A percentile compares a stretch with the other conserved stretches of the same genome.
Evolutionary conservation across 2,888 invertebrate genomes (phyloP).

Genomic region (Mimachlamys varia): DNA sequence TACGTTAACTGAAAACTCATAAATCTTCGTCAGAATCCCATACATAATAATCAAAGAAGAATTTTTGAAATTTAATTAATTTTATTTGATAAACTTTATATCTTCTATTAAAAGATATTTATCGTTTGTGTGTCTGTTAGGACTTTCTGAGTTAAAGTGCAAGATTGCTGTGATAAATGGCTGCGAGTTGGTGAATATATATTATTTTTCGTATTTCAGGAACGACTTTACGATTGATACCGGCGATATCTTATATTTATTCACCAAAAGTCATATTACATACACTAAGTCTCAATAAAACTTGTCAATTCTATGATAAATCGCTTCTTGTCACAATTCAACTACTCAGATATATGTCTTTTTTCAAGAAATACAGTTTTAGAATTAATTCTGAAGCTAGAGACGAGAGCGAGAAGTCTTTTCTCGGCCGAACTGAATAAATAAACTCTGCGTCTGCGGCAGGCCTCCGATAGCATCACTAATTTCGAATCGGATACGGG

Average conservation of each 20-base stretch:
- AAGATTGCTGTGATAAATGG: background rate
- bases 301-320: slow-evolving; percentile 20
- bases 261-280: slow-evolving; percentile 5
- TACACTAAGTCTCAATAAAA: background rate
- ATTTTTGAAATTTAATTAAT: slow-evolving; percentile 31
- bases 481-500: slow-evolving; percentile 26
- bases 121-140: background rate
- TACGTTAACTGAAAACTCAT: background rate
- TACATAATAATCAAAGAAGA: slow-evolving; percentile 22
- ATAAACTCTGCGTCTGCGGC: slow-evolving; percentile 28
- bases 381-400: background rate
- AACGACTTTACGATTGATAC: background rate
- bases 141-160: background rate
- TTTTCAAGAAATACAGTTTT: slow-evolving; percentile 14
- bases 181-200: background rate
- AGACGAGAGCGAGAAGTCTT: background rate
- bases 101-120: slow-evolving; percentile 32
- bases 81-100: slow-evolving; percentile 36
- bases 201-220: slow-evolving; percentile 21
- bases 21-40: slow-evolving; percentile 9
- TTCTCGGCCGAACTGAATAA: background rate
- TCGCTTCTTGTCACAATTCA: slow-evolving; percentile 31
- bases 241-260: background rate
- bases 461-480: background rate
- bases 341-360: background rate